Evolutionary conservation across 1,140 invertebrate genomes (phyloP), one percentile per base, ranked within the genome.

Genomic region (Drosophila kikkawai): DNA sequence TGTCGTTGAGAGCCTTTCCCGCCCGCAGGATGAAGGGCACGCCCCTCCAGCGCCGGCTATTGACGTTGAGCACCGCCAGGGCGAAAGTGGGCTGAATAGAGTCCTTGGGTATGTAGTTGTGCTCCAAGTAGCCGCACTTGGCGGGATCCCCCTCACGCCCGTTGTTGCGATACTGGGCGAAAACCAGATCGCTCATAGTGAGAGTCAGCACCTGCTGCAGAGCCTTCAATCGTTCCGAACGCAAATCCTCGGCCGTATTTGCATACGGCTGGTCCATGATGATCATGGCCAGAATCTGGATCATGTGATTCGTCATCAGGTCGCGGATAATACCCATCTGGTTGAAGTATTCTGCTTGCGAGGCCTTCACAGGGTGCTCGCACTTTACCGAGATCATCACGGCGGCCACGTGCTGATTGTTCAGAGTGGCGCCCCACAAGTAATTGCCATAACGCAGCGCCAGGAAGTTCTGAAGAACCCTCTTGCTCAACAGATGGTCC

Each of bases 11-110:
- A 0, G 79, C 86, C 37, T 74, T 79, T 9, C 85, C 85, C 17
- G 79, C 86, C 4, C 85, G 68, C 61, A 90, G 22, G 13, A 90
- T 90, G 34, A 90, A 90, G 7, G 85, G 85, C 9, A 90, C 85
- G 0, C 79, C 73, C 5, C n/a, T 19, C 85, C 85, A 90, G 34
- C 86, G 86, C 34, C 63, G 75, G 51, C 36, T 85, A 2, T 68
- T 71, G 6, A 90, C 47, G 15, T 13, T 26, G 19, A 90, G 29
- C 13, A 91, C 79, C 1, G 51, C 71, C 61, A 82, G 19, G 4
- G 86, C 86, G 39, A 60, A 90, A 17, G 85, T 90, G 34, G 85
- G 79, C 19, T 82, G 84, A n/a, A 71, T 9, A 3, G 86, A 90
- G 41, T 85, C 73, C 26, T 65, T 77, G 39, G 86, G 86, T 47